Evolutionary conservation across 1,140 invertebrate species (phyloP), one percentile per base, ranked within the genome.

Genomic region (Scaptodrosophila lebanonensis): DNA sequence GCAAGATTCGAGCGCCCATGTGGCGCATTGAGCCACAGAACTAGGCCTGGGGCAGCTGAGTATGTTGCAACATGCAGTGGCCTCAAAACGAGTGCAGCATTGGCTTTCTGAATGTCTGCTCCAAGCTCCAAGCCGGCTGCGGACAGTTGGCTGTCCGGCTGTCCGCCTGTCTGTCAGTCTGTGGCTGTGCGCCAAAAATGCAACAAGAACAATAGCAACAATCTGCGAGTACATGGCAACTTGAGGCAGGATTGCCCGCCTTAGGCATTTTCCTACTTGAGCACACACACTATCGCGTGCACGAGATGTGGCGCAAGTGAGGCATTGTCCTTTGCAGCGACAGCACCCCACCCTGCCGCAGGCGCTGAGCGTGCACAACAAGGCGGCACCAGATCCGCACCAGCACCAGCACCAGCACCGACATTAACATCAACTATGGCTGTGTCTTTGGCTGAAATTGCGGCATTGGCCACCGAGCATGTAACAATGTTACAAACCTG

Each of bases 201-300:
- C 32, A 49, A 43, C 25, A 66, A 40, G 40, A 66, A 63, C 57
- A 77, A 77, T 77, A 71, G 67, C 59, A 63, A 68, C 59, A 53
- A 66, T 68, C 72, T 79, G 67, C 5, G 27, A 6, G 9, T 5
- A 6, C 27, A 29, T 6, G 9, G 27, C 27, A 6, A 9, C 27
- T 6, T 29, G 5, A 9, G n/a, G n/a, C n/a, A n/a, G n/a, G n/a
- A n/a, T 79, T 82, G 71, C 64, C 59, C 66, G 75, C 75, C 68
- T 52, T 39, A 52, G 68, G 75, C 75, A 68, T 79, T 79, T 79
- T 69, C 69, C 75, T 73, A 79, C 75, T 79, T 79, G 69, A 82
- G 75, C 75, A 79, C 75, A 79, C 52, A 45, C 63, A 66, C 51
- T 50, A 58, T 44, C 51, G 53, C 29, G 39, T 27, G 4, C 13